phyloP scores from a whole-genome alignment of 2,888 invertebrate species.

The Tetragonula carbonaria region DNA sequence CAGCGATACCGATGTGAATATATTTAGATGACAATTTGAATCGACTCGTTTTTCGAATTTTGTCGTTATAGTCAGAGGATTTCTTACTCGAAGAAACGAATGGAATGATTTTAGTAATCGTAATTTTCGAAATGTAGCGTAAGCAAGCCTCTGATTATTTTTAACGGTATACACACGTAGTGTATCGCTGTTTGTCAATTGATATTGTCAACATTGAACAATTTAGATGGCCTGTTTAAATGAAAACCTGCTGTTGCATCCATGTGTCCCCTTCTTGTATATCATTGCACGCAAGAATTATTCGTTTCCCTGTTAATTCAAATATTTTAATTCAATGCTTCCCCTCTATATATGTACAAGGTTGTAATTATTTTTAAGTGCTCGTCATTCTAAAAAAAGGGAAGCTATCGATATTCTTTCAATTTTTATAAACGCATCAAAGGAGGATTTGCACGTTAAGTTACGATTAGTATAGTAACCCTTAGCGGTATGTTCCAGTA shows the following conservation, averaged over 20 bases:
- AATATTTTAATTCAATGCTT: not conserved
- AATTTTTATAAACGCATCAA: constrained; percentile 23
- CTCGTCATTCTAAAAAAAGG: not conserved
- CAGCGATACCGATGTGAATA: not conserved
- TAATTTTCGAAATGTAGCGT: not conserved
- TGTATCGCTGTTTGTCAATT: not conserved
- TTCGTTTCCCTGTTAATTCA: not conserved
- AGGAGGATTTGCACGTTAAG: constrained; percentile 10
- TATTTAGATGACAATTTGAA: not conserved
- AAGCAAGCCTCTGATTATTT: constrained; percentile 1
- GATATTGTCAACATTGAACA: not conserved
- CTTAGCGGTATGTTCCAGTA: not conserved
- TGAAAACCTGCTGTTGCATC: constrained; percentile 4
- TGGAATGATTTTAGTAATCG: not conserved
- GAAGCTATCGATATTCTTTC: constrained; percentile 5
- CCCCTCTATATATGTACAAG: not conserved
- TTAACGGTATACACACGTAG: not conserved
- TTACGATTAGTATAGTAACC: not conserved
- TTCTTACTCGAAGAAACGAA: not conserved
- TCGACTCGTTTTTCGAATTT: not conserved
- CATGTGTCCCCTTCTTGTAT: not conserved
- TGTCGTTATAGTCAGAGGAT: not conserved
- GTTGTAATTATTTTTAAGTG: constrained; percentile 22
- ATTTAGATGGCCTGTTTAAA: constrained; percentile 1
- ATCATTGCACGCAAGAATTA: constrained; percentile 22